phyloP scores from a whole-genome alignment of 2,888 invertebrate species.

The Apamea sordens region DNA sequence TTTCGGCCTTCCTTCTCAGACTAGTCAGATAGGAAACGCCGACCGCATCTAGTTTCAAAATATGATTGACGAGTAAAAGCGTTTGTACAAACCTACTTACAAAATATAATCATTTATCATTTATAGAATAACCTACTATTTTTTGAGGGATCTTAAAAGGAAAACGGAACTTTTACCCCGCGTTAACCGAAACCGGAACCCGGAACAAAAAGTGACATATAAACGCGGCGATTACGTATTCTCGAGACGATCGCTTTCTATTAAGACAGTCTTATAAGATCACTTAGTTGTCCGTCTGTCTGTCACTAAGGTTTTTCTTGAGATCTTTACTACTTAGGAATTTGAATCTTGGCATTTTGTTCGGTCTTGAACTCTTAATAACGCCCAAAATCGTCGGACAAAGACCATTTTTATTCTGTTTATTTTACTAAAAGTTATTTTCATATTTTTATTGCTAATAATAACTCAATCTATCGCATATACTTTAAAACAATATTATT shows the following conservation, averaged over 20 bases:
- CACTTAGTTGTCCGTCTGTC: neutral
- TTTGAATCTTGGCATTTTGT: neutral
- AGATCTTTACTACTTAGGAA: neutral
- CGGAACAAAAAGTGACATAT: neutral
- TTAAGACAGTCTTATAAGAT: too few species aligned
- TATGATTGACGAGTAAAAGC: too few species aligned
- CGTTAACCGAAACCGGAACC: neutral
- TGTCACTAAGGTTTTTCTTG: neutral
- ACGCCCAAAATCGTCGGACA: neutral
- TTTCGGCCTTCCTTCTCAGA: too few species aligned
- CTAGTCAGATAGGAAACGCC: too few species aligned
- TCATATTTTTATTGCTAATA: neutral
- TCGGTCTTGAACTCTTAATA: neutral
- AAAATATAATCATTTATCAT: too few species aligned
- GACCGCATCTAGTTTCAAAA: too few species aligned
- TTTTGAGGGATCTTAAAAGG: neutral
- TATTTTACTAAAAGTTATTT: neutral
- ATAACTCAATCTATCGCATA: neutral
- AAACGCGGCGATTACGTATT: neutral
- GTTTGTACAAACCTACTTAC: too few species aligned
- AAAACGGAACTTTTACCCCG: neutral
- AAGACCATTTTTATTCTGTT: neutral
- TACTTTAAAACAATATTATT: neutral
- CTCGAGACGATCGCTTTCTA: neutral
- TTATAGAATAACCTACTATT: too few species aligned